phyloP scores from a whole-genome alignment of 2,888 invertebrate genomes.

The Hyposoter didymator region DNA sequence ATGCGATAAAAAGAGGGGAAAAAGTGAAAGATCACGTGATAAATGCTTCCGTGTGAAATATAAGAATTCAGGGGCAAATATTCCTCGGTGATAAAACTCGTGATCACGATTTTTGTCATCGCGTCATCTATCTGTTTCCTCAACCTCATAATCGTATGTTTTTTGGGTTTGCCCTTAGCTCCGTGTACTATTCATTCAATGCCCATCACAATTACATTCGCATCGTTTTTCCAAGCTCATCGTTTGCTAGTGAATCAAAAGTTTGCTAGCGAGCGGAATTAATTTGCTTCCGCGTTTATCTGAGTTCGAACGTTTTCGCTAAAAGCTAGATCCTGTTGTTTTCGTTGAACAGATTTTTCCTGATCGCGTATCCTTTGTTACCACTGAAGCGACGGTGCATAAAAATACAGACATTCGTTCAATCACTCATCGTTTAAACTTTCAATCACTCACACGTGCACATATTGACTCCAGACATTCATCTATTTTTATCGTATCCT shows the following conservation, averaged over 20 bases:
- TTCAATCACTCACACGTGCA: slow-evolving; percentile 22
- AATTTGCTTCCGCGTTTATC: slow-evolving; percentile 20
- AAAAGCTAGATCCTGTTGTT: neutral
- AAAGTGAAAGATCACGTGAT: neutral
- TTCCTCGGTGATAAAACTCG: slow-evolving; percentile 2
- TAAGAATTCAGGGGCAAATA: too few species aligned
- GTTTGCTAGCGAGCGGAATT: slow-evolving; percentile 28
- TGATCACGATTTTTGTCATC: neutral
- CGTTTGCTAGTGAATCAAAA: too few species aligned
- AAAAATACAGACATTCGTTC: slow-evolving; percentile 57
- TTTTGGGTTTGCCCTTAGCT: neutral
- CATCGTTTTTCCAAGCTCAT: too few species aligned
- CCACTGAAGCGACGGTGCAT: slow-evolving; percentile 44
- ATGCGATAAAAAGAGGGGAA: neutral
- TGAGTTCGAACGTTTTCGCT: slow-evolving; percentile 3
- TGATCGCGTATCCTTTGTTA: slow-evolving; percentile 16
- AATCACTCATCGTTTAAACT: slow-evolving; percentile 45
- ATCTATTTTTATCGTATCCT: slow-evolving; percentile 54
- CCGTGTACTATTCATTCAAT: slow-evolving; percentile 28
- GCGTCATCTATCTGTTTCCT: slow-evolving; percentile 24
- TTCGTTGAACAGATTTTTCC: neutral
- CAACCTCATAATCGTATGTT: slow-evolving; percentile 24
- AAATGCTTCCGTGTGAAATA: neutral
- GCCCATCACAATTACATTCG: too few species aligned
- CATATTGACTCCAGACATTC: slow-evolving; percentile 44